phyloP scores from a whole-genome alignment of 2,797 vertebrate species.

The Aphelocoma californica region DNA sequence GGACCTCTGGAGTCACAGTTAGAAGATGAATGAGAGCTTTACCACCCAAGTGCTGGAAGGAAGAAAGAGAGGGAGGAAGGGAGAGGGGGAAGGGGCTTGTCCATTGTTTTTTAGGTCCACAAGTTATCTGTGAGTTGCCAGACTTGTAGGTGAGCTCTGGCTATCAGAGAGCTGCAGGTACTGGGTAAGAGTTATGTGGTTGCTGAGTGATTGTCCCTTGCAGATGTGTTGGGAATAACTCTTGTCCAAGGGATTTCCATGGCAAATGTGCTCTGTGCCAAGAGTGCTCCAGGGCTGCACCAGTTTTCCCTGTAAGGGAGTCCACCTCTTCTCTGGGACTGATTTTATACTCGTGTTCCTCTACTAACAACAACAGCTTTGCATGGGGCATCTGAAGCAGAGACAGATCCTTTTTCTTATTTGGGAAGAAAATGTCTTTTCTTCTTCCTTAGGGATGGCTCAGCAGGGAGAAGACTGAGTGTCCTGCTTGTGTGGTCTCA shows the following conservation, averaged over 20 bases:
- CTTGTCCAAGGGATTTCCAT: neutral
- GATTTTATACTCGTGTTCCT: neutral
- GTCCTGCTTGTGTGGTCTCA: neutral
- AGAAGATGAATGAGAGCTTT: neutral
- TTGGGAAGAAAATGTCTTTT: neutral
- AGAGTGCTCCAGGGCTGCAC: neutral
- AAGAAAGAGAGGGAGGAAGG: neutral
- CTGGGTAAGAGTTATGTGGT: neutral
- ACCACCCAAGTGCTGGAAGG: neutral
- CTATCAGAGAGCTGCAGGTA: neutral
- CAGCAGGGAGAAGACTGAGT: neutral
- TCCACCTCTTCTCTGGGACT: neutral
- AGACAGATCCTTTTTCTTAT: neutral
- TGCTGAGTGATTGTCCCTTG: neutral
- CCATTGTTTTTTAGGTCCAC: neutral
- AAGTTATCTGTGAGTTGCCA: neutral
- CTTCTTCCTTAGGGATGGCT: neutral
- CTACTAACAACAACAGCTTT: neutral
- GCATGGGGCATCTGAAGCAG: neutral
- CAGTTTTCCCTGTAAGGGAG: neutral
- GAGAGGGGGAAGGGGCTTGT: neutral
- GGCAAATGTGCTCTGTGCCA: neutral
- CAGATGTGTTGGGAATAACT: neutral
- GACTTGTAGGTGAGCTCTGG: neutral
- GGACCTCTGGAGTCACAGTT: neutral